Evolutionary conservation across 92 coral and sea anemone genomes (phyloP), one percentile per base, ranked within the genome.

Genomic region (Epizoanthus ramosus): DNA sequence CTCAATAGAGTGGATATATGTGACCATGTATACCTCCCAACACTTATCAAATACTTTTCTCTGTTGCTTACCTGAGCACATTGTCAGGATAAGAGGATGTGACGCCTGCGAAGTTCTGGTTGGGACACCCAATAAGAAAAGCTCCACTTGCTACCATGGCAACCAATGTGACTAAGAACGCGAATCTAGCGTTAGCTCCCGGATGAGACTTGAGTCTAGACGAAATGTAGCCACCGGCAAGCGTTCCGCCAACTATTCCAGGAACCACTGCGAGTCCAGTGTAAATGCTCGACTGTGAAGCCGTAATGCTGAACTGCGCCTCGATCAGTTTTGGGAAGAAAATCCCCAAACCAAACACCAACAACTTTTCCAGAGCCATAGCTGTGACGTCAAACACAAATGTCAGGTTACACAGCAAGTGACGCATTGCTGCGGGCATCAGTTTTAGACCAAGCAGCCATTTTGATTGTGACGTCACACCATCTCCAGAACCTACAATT

Each of bases 221-320:
- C 8, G 86, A 83, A 12, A 86, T 33, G 69, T 24, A 82, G 14
- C 90, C 90, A 13, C 90, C 90, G 8, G 75, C n/a, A n/a, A 87
- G 35, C 71, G 87, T 87, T 18, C 90, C 90, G 12, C 80, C 74
- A 35, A 72, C 73, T 50, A 85, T 85, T 28, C 90, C 90, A 72
- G 90, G 90, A n/a, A 87, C 87, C 71, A 87, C 74, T 18, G 87
- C 87, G 23, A 83, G 76, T 1, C 90, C 90, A 13, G 90, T 79
- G 31, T 63, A 87, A 33, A 73, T 72, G 43, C 90, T 87, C 17
- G 90, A 77, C 14, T 75, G 25, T 17, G 83, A 71, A 24, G 90
- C 87, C 3, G 74, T 83, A 6, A 87, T 58, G 8, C 79, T 74
- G 52, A 87, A 87, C 79, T 87, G 90, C 2, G 90, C 83, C 72